These are phyloP conservation scores for Anser cygnoides DNA, from an alignment of 2,113 vertebrate species.

Conservation along the genomic window DNA sequence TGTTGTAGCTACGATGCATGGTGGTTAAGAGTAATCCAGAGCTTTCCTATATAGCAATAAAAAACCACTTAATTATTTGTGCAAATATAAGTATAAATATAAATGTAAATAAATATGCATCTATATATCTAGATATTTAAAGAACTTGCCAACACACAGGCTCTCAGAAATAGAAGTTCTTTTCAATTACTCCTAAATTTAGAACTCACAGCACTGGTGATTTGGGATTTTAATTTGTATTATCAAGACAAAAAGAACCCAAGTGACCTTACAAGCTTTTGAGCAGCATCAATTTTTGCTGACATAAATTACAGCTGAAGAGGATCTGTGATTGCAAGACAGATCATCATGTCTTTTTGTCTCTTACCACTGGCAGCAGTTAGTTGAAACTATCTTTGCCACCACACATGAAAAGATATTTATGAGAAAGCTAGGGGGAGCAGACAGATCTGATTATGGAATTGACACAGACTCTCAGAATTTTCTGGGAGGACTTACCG, in stretches of 20 bases:
- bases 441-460: background rate
- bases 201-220: background rate
- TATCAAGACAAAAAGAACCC: background rate
- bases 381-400: background rate
- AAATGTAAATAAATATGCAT: background rate
- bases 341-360: background rate
- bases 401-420: background rate
- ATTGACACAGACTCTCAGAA: background rate
- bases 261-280: background rate
- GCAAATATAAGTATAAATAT: background rate
- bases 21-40: background rate
- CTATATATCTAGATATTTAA: background rate
- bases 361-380: background rate
- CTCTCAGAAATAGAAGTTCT: background rate
- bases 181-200: background rate
- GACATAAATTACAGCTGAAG: background rate
- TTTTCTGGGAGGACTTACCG: slow-evolving; percentile 71
- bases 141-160: background rate
- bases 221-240: background rate
- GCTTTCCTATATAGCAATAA: background rate
- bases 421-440: background rate
- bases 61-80: background rate
- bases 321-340: background rate
- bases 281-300: background rate
- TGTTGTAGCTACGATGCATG: background rate